Evolutionary conservation across 2,113 vertebrate genomes (phyloP).

Genomic region (Toxostoma redivivum): DNA sequence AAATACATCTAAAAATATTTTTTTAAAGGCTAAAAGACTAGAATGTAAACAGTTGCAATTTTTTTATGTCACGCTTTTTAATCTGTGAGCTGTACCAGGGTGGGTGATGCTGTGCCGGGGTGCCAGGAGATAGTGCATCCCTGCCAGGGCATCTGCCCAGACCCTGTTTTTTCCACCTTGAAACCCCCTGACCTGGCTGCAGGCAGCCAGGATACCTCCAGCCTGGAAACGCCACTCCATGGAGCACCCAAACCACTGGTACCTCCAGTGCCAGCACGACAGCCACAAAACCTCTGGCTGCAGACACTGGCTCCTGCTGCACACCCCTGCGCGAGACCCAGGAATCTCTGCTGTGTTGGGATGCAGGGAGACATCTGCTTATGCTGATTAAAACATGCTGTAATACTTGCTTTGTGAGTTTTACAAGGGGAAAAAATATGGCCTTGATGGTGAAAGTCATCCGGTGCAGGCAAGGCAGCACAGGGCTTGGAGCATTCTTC

Average conservation of each 20-base stretch:
- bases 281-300: neutral
- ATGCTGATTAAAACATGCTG: neutral
- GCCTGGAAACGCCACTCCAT: neutral
- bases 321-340: rapidly evolving
- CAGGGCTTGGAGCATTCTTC: neutral
- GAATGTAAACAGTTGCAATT: neutral
- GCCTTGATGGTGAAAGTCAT: neutral
- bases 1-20: neutral
- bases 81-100: neutral
- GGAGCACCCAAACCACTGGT: neutral
- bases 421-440: neutral
- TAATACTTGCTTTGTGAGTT: neutral
- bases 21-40: neutral
- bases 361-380: neutral
- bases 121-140: neutral
- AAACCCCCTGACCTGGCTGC: neutral
- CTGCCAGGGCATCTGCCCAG: neutral
- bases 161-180: neutral
- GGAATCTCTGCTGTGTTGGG: rapidly evolving
- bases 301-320: neutral
- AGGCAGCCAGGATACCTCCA: neutral
- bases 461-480: neutral
- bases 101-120: neutral
- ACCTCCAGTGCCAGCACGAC: neutral
- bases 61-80: neutral